phyloP scores from a whole-genome alignment of 2,113 vertebrate species.

The human (Homo sapiens) region DNA sequence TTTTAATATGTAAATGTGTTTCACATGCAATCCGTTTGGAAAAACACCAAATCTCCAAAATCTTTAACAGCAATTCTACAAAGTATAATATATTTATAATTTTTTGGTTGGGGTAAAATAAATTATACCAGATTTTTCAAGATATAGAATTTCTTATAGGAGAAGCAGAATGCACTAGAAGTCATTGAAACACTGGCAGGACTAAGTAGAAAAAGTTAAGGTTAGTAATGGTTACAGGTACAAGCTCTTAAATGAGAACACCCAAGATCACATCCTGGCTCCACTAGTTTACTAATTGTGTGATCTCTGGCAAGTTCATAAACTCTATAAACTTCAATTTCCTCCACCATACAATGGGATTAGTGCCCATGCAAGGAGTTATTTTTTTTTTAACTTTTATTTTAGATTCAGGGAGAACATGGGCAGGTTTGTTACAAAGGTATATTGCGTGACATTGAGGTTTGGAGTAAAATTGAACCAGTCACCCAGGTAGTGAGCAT shows the following conservation, averaged over 20 bases:
- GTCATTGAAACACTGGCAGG: neutral
- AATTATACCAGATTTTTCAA: neutral
- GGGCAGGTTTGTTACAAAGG: too few species aligned
- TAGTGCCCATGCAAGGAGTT: neutral
- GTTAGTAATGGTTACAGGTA: neutral
- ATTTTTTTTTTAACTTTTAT: neutral
- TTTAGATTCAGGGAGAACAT: too few species aligned
- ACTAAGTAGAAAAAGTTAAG: neutral
- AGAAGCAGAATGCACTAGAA: neutral
- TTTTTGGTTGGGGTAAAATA: neutral
- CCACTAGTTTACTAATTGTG: neutral
- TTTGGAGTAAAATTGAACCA: too few species aligned
- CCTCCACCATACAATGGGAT: neutral
- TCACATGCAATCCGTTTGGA: neutral
- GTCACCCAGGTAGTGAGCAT: too few species aligned
- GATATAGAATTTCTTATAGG: neutral
- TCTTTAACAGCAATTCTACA: constrained; percentile 45
- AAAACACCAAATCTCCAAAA: neutral
- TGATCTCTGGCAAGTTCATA: neutral
- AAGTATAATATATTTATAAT: neutral
- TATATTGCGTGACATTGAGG: too few species aligned
- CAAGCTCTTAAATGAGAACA: neutral
- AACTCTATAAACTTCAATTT: neutral
- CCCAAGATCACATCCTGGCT: neutral
- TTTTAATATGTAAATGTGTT: constrained; percentile 51